Evolutionary conservation across 1,140 invertebrate species (phyloP).

Genomic region (Gyrodactylus bullatarudis): DNA sequence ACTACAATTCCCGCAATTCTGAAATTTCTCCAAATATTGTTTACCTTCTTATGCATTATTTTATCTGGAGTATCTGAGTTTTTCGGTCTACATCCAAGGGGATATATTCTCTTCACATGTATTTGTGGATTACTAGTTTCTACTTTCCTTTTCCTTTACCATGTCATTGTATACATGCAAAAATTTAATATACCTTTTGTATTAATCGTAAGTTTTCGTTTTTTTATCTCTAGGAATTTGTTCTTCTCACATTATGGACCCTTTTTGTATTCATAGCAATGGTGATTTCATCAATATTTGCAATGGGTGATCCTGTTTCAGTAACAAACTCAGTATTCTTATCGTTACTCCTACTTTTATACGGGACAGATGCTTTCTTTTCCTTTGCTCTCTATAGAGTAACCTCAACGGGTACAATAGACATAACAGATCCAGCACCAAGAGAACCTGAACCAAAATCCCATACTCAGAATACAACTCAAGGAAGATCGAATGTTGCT

Average conservation of each 20-base stretch:
- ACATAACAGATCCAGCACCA: background rate
- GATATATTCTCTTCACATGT: background rate
- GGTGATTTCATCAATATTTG: background rate
- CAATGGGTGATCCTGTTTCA: background rate
- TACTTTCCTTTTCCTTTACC: background rate
- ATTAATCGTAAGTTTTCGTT: background rate
- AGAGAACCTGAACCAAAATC: background rate
- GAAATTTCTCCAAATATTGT: background rate
- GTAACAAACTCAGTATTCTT: background rate
- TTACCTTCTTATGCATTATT: background rate
- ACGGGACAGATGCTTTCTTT: background rate
- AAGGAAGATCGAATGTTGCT: background rate
- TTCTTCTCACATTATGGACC: background rate
- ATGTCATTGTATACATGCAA: background rate
- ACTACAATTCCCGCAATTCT: background rate
- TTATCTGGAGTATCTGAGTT: background rate
- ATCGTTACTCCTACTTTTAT: background rate
- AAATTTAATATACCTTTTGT: background rate
- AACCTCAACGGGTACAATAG: background rate
- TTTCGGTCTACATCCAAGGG: background rate
- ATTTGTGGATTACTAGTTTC: background rate
- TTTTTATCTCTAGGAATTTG: background rate
- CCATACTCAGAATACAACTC: background rate
- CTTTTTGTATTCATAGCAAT: background rate
- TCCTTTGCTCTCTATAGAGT: background rate